Evolutionary conservation across 2,113 vertebrate species (phyloP).

Genomic region (Hippolais icterina): DNA sequence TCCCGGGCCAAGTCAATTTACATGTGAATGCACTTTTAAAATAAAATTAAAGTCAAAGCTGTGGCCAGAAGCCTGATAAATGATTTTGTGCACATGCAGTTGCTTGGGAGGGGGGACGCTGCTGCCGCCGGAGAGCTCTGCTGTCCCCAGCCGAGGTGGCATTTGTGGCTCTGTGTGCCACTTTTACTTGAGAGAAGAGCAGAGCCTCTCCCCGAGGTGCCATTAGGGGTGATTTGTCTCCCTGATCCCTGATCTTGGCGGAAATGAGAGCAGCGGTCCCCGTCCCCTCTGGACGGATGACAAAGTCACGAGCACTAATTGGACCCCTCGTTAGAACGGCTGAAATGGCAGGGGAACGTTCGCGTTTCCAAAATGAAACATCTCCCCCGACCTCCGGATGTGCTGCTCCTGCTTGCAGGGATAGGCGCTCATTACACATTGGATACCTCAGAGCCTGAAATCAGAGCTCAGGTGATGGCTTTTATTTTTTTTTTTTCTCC

Average conservation of each 20-base stretch:
- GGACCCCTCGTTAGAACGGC: conserved; percentile 13
- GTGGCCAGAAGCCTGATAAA: conserved; percentile 3
- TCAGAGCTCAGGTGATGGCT: neutral
- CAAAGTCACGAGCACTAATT: conserved; percentile 25
- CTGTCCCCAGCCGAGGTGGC: neutral
- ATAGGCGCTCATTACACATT: neutral
- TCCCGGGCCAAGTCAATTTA: conserved; percentile 22
- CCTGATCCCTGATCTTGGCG: neutral
- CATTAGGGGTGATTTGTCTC: conserved; percentile 42
- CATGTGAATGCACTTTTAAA: conserved; percentile 44
- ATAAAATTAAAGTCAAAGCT: conserved; percentile 60
- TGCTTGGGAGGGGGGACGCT: neutral
- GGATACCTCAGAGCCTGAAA: neutral
- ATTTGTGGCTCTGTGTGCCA: neutral
- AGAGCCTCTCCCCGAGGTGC: neutral
- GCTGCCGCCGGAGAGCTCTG: neutral
- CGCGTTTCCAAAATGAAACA: neutral
- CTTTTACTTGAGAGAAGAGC: neutral
- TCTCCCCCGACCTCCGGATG: neutral
- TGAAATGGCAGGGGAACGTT: neutral
- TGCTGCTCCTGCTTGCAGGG: neutral
- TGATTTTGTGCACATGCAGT: neutral
- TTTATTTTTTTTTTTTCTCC: neutral
- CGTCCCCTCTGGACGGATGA: neutral
- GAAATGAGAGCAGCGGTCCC: conserved; percentile 11